phyloP scores from a whole-genome alignment of 2,797 vertebrate species.

The Malurus leucopterus region DNA sequence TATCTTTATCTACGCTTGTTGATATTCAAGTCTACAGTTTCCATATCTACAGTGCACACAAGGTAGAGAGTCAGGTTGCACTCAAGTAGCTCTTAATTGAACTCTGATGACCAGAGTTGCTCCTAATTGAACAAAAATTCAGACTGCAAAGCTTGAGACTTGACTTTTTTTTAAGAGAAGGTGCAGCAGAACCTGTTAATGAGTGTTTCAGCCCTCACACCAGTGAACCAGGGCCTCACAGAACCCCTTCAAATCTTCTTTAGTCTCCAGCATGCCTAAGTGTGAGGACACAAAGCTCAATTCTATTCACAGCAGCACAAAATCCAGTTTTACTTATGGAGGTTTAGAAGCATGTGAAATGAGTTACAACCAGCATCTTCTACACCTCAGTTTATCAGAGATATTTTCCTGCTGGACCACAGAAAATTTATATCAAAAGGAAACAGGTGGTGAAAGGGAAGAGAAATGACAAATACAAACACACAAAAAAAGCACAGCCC shows the following conservation, averaged over 20 bases:
- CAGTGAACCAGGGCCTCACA: background rate
- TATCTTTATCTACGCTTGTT: background rate
- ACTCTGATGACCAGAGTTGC: background rate
- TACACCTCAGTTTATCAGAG: background rate
- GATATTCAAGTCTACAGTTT: background rate
- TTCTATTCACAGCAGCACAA: background rate
- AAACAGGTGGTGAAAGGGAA: conserved; percentile 38
- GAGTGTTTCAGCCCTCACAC: background rate
- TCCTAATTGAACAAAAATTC: background rate
- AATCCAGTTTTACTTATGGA: background rate
- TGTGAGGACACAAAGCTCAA: background rate
- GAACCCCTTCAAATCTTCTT: background rate
- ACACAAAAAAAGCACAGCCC: background rate
- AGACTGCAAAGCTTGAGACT: background rate
- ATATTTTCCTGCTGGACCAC: background rate
- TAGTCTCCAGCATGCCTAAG: background rate
- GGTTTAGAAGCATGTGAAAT: background rate
- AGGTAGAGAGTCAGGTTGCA: background rate
- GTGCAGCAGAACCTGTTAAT: background rate
- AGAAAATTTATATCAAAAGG: conserved; percentile 17
- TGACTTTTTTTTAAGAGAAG: background rate
- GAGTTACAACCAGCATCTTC: background rate
- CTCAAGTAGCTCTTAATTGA: background rate
- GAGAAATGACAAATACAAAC: conserved; percentile 39
- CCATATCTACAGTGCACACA: background rate